A percentile compares a stretch with the other conserved stretches of the same genome.
Conservation (phyloP, 2,113 vertebrate genomes). For the Condylura cristata region DNA sequence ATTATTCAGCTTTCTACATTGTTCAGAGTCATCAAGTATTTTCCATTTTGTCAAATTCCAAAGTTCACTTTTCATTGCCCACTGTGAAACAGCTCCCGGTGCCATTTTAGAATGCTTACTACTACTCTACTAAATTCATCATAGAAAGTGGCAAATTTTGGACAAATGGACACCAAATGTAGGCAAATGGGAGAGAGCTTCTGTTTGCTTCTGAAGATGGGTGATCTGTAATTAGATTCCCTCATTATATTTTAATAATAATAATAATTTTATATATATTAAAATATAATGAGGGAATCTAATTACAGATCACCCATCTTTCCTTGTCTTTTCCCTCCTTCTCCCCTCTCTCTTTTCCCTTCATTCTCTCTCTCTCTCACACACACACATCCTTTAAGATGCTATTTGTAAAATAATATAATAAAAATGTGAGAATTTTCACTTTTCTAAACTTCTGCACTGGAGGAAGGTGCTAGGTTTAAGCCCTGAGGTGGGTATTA, state of each 20-base stretch:
- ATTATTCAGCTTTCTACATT: neutral
- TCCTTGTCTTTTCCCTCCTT: neutral
- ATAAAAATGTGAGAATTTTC: conserved; percentile 38
- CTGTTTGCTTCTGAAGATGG: neutral
- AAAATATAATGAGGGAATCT: neutral
- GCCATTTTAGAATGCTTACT: neutral
- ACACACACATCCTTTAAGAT: neutral
- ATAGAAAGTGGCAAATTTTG: neutral
- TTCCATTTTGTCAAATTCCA: conserved; percentile 2
- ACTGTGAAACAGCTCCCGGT: neutral
- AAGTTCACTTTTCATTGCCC: neutral
- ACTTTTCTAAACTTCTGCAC: conserved; percentile 29
- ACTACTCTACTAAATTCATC: no score
- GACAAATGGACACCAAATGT: neutral
- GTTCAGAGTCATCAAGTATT: neutral
- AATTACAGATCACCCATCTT: neutral
- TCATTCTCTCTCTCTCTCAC: neutral
- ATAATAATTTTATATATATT: no score
- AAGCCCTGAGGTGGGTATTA: conserved; percentile 22
- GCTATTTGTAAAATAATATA: conserved; percentile 25
- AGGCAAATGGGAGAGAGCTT: neutral
- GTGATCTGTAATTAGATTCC: neutral
- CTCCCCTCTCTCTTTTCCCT: neutral
- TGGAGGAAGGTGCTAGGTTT: conserved; percentile 53
- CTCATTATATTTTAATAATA: no score